Conservation (phyloP, 2,113 vertebrate species). For the Mobula birostris region DNA sequence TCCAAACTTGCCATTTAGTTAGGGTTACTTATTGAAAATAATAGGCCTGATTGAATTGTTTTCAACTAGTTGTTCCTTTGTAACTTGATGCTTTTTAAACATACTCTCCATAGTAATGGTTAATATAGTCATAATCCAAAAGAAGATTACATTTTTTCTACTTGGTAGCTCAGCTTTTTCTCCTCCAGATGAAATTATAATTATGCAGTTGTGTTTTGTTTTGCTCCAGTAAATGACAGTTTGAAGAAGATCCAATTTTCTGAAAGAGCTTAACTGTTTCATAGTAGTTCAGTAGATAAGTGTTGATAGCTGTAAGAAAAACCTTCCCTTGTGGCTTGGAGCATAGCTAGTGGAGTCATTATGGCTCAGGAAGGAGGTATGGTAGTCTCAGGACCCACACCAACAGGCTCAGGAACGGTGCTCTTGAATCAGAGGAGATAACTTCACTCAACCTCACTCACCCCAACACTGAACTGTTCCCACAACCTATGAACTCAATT, state of each 20-base stretch:
- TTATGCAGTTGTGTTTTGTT: background rate
- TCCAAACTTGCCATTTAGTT: background rate
- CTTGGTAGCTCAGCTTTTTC: background rate
- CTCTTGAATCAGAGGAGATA: too few species aligned
- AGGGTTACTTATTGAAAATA: constrained; percentile 7
- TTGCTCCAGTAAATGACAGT: background rate
- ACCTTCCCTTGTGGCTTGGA: background rate
- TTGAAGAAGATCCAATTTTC: background rate
- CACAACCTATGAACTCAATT: too few species aligned
- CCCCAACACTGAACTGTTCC: too few species aligned
- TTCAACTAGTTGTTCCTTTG: background rate
- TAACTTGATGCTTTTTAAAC: background rate
- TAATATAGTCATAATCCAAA: background rate
- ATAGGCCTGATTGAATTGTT: background rate
- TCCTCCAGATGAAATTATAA: background rate
- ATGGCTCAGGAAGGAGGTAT: background rate
- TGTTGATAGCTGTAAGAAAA: background rate
- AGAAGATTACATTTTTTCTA: background rate
- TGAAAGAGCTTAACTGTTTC: background rate
- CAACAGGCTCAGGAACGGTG: too few species aligned
- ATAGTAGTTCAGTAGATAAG: background rate
- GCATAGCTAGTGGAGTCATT: background rate
- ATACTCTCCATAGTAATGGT: background rate
- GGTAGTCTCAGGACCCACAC: too few species aligned
- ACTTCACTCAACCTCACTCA: too few species aligned